Base-by-base conservation (phyloP, 1,140 invertebrate genomes). In the Antheraea mylitta region DNA sequence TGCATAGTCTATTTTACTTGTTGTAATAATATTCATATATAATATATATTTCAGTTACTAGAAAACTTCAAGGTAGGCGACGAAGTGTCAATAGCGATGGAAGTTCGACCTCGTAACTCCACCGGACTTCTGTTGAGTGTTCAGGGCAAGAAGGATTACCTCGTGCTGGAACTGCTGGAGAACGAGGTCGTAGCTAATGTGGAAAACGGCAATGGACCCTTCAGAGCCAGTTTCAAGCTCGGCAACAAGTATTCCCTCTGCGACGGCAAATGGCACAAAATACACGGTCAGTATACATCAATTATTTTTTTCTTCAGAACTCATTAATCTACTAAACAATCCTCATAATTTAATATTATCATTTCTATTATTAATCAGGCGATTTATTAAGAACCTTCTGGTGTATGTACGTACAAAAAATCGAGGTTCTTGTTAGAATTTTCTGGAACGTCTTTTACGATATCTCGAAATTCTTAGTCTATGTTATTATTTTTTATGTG, bases 231-330 rank as follows among this genome's bases (percentile, higher is more conserved):
- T 0, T 98, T 96, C 83, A 94, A 93, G 19, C 94, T 97, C 6
- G 92, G 94, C 18, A 92, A 94, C n/a, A 94, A 95, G 38, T 95
- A 96, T 83, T 94, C 94, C 37, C 93, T 98, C 36, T 99, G 98
- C 86, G 98, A 99, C 93, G 98, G 98, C 42, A 93, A 97, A 37
- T 99, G 98, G 98, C 98, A 99, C 83, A 96, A 93, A 16, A 96
- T 99, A 78, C 93, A 95, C 93, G 96, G 97, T 98, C 87, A 91
- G 37, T 64, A 18, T 95, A 0, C 1, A 30, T 30, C 22, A 30
- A 30, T 30, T 30, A 30, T 30, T 30, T 4, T 30, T 4, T 30
- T 30, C 22, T 30, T 30, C 22, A 30, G 22, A 30, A 30, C 22
- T 30, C 22, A 4, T 1, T 30, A 30, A 4, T 30, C 4, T 30